A percentile compares a stretch with the other conserved stretches of the same genome.
Conservation (phyloP, 1,140 invertebrate genomes). For the Planococcus citri region DNA sequence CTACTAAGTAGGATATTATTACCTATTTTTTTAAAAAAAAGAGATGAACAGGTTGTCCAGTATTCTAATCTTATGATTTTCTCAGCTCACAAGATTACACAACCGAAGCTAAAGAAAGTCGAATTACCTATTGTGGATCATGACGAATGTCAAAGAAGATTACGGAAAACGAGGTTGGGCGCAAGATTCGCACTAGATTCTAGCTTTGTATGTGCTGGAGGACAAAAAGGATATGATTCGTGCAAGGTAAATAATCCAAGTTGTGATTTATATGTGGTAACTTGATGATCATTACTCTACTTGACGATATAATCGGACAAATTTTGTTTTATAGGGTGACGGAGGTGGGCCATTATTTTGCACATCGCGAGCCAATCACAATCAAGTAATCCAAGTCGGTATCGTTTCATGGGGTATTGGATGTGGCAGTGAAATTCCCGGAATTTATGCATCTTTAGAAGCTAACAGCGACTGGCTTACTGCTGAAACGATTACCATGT, state of each 20-base stretch:
- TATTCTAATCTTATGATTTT: background rate
- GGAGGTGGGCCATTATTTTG: constrained; percentile 61
- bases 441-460: constrained; percentile 25
- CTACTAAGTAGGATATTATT: constrained; percentile 25
- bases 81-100: constrained; percentile 21
- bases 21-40: background rate
- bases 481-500: background rate
- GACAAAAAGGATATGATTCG: constrained; percentile 45
- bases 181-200: constrained; percentile 44
- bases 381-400: constrained; percentile 46
- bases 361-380: constrained; percentile 31
- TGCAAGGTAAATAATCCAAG: constrained; percentile 54
- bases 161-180: constrained; percentile 48
- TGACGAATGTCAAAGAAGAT: constrained; percentile 40
- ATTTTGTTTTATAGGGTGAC: constrained; percentile 43
- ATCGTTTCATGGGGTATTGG: constrained; percentile 60
- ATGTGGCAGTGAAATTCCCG: constrained; percentile 35
- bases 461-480: constrained; percentile 26
- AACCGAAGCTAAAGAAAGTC: constrained; percentile 44
- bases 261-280: too few species aligned
- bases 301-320: too few species aligned
- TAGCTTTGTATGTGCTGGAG: constrained; percentile 61
- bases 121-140: constrained; percentile 47
- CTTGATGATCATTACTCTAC: too few species aligned
- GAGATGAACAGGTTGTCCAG: background rate